phyloP scores from a whole-genome alignment of 2,113 vertebrate species.

The Gavialis gangeticus region DNA sequence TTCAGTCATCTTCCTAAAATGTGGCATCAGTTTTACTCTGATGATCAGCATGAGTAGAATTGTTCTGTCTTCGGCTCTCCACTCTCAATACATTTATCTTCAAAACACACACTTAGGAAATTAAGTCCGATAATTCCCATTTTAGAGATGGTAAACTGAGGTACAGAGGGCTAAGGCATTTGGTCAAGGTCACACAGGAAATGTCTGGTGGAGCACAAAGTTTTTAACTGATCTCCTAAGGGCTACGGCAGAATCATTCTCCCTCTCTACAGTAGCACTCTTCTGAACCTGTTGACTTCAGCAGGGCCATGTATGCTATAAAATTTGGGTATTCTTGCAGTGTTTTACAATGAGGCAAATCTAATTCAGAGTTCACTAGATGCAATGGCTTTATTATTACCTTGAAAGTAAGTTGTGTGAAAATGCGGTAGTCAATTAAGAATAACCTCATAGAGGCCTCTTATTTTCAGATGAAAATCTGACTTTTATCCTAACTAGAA shows the following conservation, averaged over 20 bases:
- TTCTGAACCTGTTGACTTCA: neutral
- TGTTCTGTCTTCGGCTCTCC: neutral
- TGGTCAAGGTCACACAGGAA: neutral
- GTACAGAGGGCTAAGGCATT: neutral
- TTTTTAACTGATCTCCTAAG: neutral
- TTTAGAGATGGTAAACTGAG: neutral
- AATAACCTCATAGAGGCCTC: neutral
- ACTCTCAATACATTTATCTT: neutral
- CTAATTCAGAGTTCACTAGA: neutral
- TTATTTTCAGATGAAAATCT: neutral
- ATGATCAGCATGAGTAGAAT: neutral
- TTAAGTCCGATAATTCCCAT: neutral
- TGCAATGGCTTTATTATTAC: neutral
- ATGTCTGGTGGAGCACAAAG: neutral
- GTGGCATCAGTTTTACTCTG: neutral
- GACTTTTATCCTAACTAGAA: too few relatives aligned
- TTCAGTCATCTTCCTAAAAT: neutral
- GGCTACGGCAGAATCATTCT: neutral
- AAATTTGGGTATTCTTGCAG: neutral
- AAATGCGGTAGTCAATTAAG: neutral
- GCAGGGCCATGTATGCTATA: neutral
- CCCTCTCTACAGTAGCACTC: neutral
- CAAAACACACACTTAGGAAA: neutral
- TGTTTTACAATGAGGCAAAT: neutral
- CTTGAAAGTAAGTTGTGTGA: neutral